These are phyloP conservation scores for Ataeniobius toweri DNA, from an alignment of 2,797 vertebrate species.

Conservation along the genomic window DNA sequence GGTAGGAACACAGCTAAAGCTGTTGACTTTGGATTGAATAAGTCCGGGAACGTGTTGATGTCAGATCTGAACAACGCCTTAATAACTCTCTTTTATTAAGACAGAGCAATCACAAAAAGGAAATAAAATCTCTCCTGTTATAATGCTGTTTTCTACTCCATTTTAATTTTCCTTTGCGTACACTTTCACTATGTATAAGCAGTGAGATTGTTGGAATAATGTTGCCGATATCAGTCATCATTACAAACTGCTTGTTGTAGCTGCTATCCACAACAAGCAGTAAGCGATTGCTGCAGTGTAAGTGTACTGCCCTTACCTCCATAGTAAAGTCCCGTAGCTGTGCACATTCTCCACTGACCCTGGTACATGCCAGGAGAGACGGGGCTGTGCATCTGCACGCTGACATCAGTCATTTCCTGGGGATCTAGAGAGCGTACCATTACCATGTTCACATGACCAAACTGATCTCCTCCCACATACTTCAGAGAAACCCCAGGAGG, in stretches of 20 bases:
- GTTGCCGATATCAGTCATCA: neutral
- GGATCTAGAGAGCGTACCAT: slow-evolving; percentile 95
- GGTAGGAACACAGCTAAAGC: neutral
- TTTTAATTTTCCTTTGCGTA: neutral
- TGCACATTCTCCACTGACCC: slow-evolving; percentile 99
- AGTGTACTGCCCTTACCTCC: slow-evolving; percentile 88
- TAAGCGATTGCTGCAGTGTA: neutral
- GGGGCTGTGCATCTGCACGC: slow-evolving; percentile 98
- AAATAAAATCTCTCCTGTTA: no score
- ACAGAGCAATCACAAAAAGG: neutral
- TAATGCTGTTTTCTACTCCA: neutral
- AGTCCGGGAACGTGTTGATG: neutral
- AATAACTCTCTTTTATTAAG: neutral
- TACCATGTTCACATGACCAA: slow-evolving; percentile 98
- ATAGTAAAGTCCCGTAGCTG: slow-evolving; percentile 96
- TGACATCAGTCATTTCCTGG: slow-evolving; percentile 96
- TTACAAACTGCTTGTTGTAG: neutral
- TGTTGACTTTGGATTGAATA: neutral
- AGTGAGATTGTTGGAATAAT: neutral
- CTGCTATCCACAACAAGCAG: neutral
- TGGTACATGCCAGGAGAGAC: slow-evolving; percentile 96
- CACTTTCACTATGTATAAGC: neutral
- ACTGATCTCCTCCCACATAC: slow-evolving; percentile 97
- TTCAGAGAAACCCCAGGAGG: slow-evolving; percentile 97
- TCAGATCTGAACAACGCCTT: neutral